Percentiles rank a stretch among this genome's conserved stretches.
Evolutionary conservation across 1,140 invertebrate species (phyloP).

Genomic region (Triops cancriformis): DNA sequence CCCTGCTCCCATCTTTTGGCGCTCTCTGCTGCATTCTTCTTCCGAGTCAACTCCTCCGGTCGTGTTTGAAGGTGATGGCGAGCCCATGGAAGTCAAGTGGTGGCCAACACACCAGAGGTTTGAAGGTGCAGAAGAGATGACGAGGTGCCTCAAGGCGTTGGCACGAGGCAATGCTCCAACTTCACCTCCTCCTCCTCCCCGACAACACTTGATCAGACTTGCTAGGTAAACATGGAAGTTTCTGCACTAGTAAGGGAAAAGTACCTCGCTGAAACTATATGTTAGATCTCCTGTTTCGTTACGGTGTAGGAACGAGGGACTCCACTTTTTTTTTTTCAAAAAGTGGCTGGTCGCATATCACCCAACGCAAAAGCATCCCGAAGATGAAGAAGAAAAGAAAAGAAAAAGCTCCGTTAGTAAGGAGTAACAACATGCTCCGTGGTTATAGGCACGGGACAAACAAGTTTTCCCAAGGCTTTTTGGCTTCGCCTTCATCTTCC

Average conservation of each 20-base stretch:
- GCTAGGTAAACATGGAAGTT: not conserved
- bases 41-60: not conserved
- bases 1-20: not conserved
- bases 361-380: too few species aligned
- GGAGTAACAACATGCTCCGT: not conserved
- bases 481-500: not conserved
- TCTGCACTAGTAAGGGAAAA: not conserved
- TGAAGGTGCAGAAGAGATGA: not conserved
- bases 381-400: too few species aligned
- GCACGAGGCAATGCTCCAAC: not conserved
- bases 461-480: not conserved
- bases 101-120: not conserved
- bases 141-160: not conserved
- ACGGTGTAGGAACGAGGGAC: too few species aligned
- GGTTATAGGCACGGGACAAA: constrained; percentile 9
- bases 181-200: not conserved
- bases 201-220: not conserved
- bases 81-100: constrained; percentile 4
- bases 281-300: too few species aligned
- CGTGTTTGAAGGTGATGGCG: constrained; percentile 4
- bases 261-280: too few species aligned
- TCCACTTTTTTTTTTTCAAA: too few species aligned
- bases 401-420: not conserved
- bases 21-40: not conserved
- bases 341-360: not conserved